Base-by-base conservation (phyloP, 1,140 invertebrate genomes). In the Musca domestica region DNA sequence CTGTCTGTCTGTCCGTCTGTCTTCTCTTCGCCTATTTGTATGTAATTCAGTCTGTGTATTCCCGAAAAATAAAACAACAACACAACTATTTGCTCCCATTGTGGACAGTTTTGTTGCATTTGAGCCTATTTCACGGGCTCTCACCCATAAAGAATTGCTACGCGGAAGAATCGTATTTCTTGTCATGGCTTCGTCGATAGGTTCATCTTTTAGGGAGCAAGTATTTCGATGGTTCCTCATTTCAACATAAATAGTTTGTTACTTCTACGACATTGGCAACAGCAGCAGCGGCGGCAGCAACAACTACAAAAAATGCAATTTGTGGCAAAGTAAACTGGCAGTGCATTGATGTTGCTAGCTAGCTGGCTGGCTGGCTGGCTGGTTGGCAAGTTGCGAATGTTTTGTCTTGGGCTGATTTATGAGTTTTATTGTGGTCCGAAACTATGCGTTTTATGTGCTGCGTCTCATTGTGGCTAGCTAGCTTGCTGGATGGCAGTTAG, bases 361-460 rank as follows among this genome's bases (percentile, higher is more conserved):
- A n/a, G n/a, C n/a, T n/a, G n/a, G n/a, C n/a, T n/a, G n/a, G n/a
- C n/a, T n/a, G n/a, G n/a, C n/a, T n/a, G n/a, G n/a, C n/a, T n/a
- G n/a, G n/a, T n/a, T n/a, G 5, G 27, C 17, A 61, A 34, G 56
- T 61, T 61, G 56, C 56, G 56, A 61, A 27, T 61, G 56, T 61
- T 61, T 61, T 61, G 56, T 61, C 56, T 61, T 34, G 27, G 34
- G 30, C 34, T 61, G 56, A 61, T 61, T 61, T 61, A 61, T 61
- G 56, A 61, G 56, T 61, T 61, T 61, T 61, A 61, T 61, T 61
- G 56, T 61, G 56, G 56, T 19, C 56, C 56, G 34, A 41, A 61
- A 61, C 56, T 61, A 61, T 61, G 56, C 56, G 56, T 61, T 61
- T 61, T 61, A 61, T 61, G 56, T 61, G 41, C 56, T 61, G 56